Base-by-base conservation (phyloP, 2,888 invertebrate species). In the Drosophila antonietae region DNA sequence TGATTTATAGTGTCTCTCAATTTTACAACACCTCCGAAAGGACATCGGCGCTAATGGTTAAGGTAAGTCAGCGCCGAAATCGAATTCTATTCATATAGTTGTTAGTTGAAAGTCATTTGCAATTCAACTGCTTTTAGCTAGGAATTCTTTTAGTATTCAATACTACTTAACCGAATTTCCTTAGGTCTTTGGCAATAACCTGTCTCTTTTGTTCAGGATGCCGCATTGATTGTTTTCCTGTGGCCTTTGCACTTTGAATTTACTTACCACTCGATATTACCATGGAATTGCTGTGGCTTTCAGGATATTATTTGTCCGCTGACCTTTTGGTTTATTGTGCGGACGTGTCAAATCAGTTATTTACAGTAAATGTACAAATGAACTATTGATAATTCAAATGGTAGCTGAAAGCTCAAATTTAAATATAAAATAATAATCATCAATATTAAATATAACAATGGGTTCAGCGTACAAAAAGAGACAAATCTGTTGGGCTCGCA, bases 1-100 rank as follows among this genome's bases (percentile, higher is more conserved):
- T 98, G 81, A 98, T 98, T 86, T 98, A 98, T 91, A 97, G 97
- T 90, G 97, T 98, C 7, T 98, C 98, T 0, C 96, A 97, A 91
- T 98, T 98, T 93, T 99, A 98, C 91, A 98, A 98, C 90, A 98
- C 98, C 0, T 98, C 98, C 0, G 98, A 99, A 93, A 95, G 98
- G 85, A 98, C 98, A 68, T 98, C 98, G 0, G 98, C 98, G 0
- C 94, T 99, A 18, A 98, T 99, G 96, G 98, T 99, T 49, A 99
- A 99, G 95, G 97, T 96, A 14, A 67, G 58, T 47, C 0, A 7
- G 7, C 6, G 3, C 12, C 0, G n/a, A 20, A 28, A n/a, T n/a
- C 3, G 8, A 18, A 20, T 43, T 31, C n/a, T 12, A n/a, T 51
- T 18, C 10, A 7, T 33, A 18, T 51, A 12, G 2, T 7, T 33